Conservation (phyloP, 2,113 vertebrate genomes). For the Mus musculus region DNA sequence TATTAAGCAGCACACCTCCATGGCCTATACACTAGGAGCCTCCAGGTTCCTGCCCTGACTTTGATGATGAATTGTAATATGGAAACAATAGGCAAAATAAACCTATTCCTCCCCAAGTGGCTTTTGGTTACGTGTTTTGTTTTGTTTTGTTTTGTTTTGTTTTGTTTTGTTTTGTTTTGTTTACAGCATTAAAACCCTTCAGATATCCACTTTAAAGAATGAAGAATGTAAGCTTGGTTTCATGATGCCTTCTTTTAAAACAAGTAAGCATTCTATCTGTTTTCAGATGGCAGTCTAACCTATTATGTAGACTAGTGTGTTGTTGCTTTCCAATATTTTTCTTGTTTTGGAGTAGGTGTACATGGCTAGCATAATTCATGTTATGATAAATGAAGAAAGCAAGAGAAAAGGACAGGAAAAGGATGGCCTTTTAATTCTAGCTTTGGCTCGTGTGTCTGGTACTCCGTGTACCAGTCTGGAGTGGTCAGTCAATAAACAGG, state of each 20-base stretch:
- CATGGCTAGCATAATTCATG: background rate
- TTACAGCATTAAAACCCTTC: background rate
- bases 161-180: background rate
- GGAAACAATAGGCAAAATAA: background rate
- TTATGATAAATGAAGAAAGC: constrained; percentile 31
- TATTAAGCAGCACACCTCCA: background rate
- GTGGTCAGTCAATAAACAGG: constrained; percentile 35
- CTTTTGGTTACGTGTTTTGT: background rate
- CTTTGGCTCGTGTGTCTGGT: background rate
- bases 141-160: background rate
- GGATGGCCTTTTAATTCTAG: background rate
- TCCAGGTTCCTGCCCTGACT: background rate
- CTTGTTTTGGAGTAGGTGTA: constrained; percentile 11
- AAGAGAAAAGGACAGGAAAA: background rate
- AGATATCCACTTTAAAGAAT: background rate
- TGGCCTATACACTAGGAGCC: background rate
- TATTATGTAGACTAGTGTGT: background rate
- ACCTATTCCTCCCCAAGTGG: background rate
- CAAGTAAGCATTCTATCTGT: background rate
- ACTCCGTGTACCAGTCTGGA: background rate
- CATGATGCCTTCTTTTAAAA: constrained; percentile 10
- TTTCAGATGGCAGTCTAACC: background rate
- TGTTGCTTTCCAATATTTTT: background rate
- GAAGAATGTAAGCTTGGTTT: constrained; percentile 26
- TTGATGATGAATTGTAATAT: background rate